phyloP scores from a whole-genome alignment of 1,140 invertebrate species.

The Oedothorax gibbosus region DNA sequence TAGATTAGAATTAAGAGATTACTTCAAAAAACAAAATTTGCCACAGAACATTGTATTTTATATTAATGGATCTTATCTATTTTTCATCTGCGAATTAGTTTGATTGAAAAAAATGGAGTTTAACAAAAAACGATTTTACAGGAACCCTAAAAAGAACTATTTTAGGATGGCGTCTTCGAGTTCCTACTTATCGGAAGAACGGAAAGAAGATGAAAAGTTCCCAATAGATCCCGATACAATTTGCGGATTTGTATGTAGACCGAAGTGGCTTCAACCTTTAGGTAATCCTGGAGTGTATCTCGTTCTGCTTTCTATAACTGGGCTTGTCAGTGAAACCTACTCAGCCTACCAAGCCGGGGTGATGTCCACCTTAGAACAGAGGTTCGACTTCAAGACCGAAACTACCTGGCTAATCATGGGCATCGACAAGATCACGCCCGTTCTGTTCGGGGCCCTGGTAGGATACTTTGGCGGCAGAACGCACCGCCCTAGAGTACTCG shows the following conservation, averaged over 20 bases:
- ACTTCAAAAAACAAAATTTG: no score
- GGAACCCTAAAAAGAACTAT: no score
- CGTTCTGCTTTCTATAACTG: slow-evolving; percentile 78
- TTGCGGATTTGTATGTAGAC: slow-evolving; percentile 48
- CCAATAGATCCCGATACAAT: slow-evolving; percentile 20
- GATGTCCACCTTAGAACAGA: slow-evolving; percentile 83
- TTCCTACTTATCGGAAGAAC: no score
- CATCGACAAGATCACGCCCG: slow-evolving; percentile 62
- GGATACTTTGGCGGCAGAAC: slow-evolving; percentile 77
- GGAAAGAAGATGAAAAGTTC: no score
- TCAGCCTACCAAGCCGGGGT: slow-evolving; percentile 82
- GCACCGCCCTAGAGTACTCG: slow-evolving; percentile 79
- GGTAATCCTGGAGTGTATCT: slow-evolving; percentile 82
- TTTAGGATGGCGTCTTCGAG: no score
- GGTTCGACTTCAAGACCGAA: slow-evolving; percentile 82
- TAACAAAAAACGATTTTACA: no score
- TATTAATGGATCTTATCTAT: no score
- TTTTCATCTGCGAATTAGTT: no score
- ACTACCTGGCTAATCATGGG: slow-evolving; percentile 74
- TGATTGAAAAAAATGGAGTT: no score
- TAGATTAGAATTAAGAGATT: no score
- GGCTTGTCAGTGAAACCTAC: slow-evolving; percentile 79
- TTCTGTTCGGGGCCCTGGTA: slow-evolving; percentile 67
- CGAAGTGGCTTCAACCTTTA: slow-evolving; percentile 74
- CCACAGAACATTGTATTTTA: no score